Conservation (phyloP, 2,888 invertebrate genomes). For the Hydropsyche betteni region DNA sequence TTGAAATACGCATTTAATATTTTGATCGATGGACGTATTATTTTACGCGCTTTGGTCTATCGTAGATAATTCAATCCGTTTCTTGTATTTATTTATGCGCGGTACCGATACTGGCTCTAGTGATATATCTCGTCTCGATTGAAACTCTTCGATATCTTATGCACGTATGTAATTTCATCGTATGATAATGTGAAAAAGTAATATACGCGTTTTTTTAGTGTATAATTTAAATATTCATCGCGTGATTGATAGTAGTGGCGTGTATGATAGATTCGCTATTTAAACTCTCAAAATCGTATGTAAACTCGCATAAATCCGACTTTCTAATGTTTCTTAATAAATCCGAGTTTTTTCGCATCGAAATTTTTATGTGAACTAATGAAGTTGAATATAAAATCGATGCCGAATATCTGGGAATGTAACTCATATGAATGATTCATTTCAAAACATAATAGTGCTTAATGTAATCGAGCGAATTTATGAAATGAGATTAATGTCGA, state of each 20-base stretch:
- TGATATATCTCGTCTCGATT: constrained; percentile 13
- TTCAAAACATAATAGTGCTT: too few species aligned
- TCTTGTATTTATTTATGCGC: neutral
- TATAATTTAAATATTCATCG: constrained; percentile 18
- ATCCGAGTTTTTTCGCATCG: too few species aligned
- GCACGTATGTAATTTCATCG: constrained; percentile 18
- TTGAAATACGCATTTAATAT: constrained; percentile 34
- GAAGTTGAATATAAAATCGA: too few species aligned
- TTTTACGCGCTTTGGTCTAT: constrained; percentile 31
- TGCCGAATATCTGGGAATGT: too few species aligned
- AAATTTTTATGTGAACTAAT: too few species aligned
- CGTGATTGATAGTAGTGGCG: neutral
- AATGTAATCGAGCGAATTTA: too few species aligned
- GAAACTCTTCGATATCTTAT: neutral
- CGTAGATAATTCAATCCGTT: constrained; percentile 31
- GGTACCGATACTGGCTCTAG: neutral
- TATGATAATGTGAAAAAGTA: neutral
- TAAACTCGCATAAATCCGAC: neutral
- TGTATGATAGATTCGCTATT: constrained; percentile 4
- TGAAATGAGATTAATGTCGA: too few species aligned
- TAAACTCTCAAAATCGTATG: neutral
- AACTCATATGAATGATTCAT: too few species aligned
- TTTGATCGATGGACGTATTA: constrained; percentile 47
- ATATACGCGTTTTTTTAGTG: neutral
- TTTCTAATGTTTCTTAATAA: neutral